Evolutionary conservation across 1,140 invertebrate genomes (phyloP), one percentile per base, ranked within the genome.

Genomic region (Rhagoletis pomonella): DNA sequence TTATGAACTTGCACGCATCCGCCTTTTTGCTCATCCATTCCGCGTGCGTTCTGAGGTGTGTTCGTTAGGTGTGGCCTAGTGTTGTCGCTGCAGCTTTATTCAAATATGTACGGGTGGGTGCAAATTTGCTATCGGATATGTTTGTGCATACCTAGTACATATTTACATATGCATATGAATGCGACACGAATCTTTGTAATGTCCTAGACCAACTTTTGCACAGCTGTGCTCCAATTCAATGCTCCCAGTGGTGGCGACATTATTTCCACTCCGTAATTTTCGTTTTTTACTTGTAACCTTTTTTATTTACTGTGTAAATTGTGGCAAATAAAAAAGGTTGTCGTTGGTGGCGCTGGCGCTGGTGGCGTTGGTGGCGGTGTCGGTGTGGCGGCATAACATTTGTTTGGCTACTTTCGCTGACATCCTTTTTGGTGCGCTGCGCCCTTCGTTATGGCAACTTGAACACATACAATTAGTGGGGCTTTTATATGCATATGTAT

Each of bases 161-260:
- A 55, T 81, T 19, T 19, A 1, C 17, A 55, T 29, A 5, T 7
- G 1, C 73, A 47, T 81, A 81, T 81, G n/a, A 12, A 9, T 55
- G 17, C 47, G 73, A 7, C 73, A 81, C 47, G 73, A 29, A 55
- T 73, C 44, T 81, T 81, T 55, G 44, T 81, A n/a, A 81, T 91
- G 91, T 91, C 91, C 91, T 91, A 91, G 91, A 91, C 91, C 91
- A 91, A 91, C 90, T 91, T 91, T 89, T 90, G 42, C 86, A 87
- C 84, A 85, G 42, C 55, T 85, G 44, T 81, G 73, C 73, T 55
- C 73, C 19, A 81, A 55, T 81, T 81, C 44, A 81, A 3, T 42
- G 47, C 42, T 81, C 73, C 73, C 73, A 81, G 67, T 50, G 14
- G 44, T 58, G 50, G 2, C 47, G 47, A 19, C 44, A 5, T 55